phyloP scores from a whole-genome alignment of 1,140 invertebrate genomes.

The Drosophila mauritiana region DNA sequence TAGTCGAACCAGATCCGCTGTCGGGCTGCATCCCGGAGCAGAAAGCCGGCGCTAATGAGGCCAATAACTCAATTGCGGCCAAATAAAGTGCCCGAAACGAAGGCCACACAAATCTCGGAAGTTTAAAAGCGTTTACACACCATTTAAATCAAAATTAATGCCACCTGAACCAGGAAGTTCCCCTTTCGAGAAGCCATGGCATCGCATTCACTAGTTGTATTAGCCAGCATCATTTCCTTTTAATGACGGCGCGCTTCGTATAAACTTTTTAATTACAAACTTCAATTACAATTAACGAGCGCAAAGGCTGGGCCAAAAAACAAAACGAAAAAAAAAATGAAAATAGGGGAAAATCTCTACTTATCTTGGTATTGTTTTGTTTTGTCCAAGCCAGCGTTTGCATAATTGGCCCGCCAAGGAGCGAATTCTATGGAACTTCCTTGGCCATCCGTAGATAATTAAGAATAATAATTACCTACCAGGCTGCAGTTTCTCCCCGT shows the following conservation, averaged over 20 bases:
- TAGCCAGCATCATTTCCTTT: conserved; percentile 68
- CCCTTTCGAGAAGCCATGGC: background rate
- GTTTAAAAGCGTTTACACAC: conserved; percentile 73
- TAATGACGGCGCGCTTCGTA: conserved; percentile 70
- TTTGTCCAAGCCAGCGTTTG: conserved; percentile 37
- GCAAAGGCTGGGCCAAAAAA: conserved; percentile 36
- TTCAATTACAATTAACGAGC: conserved; percentile 81
- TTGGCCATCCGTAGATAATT: conserved; percentile 50
- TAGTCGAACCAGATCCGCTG: conserved; percentile 38
- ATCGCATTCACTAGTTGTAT: conserved; percentile 34
- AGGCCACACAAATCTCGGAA: conserved; percentile 52
- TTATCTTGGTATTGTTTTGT: conserved; percentile 32
- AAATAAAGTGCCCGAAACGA: conserved; percentile 34
- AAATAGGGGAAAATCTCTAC: background rate
- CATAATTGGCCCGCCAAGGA: conserved; percentile 58
- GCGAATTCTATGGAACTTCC: conserved; percentile 2
- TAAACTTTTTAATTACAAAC: conserved; percentile 83
- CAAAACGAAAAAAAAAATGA: no score
- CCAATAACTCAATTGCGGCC: conserved; percentile 75
- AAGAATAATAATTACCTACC: conserved; percentile 59
- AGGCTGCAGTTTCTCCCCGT: conserved; percentile 47
- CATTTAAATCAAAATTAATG: conserved; percentile 79
- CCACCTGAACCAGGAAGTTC: conserved; percentile 31
- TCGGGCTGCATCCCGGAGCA: conserved; percentile 29
- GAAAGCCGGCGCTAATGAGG: conserved; percentile 54